phyloP scores from a whole-genome alignment of 92 coral and sea anemone genomes.

The Ricordea florida region DNA sequence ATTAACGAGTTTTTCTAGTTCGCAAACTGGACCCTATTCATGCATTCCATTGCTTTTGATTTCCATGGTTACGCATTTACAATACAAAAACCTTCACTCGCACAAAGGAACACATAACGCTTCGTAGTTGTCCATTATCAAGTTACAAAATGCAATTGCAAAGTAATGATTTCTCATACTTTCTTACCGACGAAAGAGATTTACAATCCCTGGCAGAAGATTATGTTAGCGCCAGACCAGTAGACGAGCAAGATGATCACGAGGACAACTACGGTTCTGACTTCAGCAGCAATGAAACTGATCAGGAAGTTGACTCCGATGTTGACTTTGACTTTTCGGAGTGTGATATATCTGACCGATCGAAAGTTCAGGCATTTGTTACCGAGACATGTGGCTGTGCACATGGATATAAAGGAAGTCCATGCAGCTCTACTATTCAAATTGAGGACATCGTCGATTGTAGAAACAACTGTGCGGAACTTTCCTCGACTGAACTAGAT shows the following conservation, averaged over 20 bases:
- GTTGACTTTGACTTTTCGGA: constrained; percentile 29
- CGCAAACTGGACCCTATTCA: too few species aligned
- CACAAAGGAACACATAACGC: neutral
- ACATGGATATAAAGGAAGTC: constrained; percentile 11
- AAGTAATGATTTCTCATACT: constrained; percentile 14
- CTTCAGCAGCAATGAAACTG: constrained; percentile 22
- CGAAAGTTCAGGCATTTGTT: constrained; percentile 14
- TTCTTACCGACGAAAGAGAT: constrained; percentile 15
- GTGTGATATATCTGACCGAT: constrained; percentile 33
- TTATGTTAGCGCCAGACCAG: constrained; percentile 25
- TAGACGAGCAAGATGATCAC: constrained; percentile 6
- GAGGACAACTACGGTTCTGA: constrained; percentile 16
- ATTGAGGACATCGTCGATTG: constrained; percentile 35
- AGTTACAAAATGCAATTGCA: constrained; percentile 13
- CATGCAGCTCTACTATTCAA: constrained; percentile 30
- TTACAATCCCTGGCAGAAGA: constrained; percentile 37
- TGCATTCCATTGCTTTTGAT: too few species aligned
- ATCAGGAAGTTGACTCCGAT: constrained; percentile 6
- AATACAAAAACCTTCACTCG: too few species aligned
- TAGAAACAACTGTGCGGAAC: constrained; percentile 45
- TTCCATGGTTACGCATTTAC: neutral
- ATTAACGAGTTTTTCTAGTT: too few species aligned
- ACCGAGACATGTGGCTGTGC: constrained; percentile 23
- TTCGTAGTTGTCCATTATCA: neutral
- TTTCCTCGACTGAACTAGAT: constrained; percentile 55